Evolutionary conservation across 2,797 vertebrate genomes (phyloP), one percentile per base, ranked within the genome.

Genomic region (Malurus splendens): DNA sequence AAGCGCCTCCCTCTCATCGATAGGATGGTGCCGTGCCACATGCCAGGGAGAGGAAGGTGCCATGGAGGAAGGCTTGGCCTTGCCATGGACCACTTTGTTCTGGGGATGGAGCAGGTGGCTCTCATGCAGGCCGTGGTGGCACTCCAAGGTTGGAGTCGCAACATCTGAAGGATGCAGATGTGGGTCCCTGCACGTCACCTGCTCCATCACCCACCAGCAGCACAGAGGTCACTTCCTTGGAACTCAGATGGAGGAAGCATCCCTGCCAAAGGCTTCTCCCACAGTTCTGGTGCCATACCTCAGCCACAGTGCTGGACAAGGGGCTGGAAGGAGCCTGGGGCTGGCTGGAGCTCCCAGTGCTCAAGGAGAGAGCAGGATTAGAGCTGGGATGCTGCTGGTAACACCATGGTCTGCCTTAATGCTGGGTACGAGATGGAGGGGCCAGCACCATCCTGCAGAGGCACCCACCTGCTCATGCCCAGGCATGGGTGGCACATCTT

Each of bases 341-440:
- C 2, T 4, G 9, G 9, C 33, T 44, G 61, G 30, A 61, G 14
- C 25, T 87, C 48, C 64, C 2, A 1, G 2, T 18, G 38, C 12
- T 68, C 6, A 16, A 12, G 20, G 36, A 36, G 36, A 36, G 36
- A 36, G 36, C 36, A 36, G 36, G 36, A 36, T 36, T 27, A 16
- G 72, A 51, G 50, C 57, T 48, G 7, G 6, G 28, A 12, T 44
- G 41, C 30, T 48, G 54, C 20, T 11, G 45, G 1, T 23, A 62
- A 5, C 32, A 11, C 7, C 17, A 1, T 1, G 19, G 10, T 65
- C 47, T 39, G 73, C 30, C 81, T 54, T 38, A 14, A 4, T n/a
- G 39, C 22, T 19, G 27, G 15, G 5, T 27, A 18, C 0, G 1
- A 32, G 50, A 41, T 0, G 3, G 48, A 38, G 16, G 1, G 1